Evolutionary conservation across 2,888 invertebrate genomes (phyloP).

Genomic region (Uropetala carovei): DNA sequence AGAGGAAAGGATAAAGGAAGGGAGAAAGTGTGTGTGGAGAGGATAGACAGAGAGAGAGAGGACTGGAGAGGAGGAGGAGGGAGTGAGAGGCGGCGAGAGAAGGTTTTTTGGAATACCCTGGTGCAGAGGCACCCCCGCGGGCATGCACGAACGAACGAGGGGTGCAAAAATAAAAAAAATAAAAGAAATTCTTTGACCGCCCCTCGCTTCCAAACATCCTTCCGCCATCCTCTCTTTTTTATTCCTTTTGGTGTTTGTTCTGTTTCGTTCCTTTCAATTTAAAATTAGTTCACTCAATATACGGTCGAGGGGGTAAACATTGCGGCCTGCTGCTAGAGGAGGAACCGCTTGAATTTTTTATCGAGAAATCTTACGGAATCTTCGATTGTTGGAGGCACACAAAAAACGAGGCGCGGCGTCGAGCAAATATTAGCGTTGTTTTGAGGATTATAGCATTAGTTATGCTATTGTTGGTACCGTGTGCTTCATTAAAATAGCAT

Average conservation of each 20-base stretch:
- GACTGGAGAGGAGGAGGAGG: background rate
- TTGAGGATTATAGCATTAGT: constrained; percentile 8
- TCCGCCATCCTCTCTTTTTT: constrained; percentile 29
- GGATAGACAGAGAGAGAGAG: too few relatives aligned
- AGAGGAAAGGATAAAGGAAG: background rate
- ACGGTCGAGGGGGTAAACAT: background rate
- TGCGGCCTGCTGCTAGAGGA: background rate
- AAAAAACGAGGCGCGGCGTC: background rate
- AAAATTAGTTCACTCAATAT: constrained; percentile 56
- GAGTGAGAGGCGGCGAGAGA: background rate
- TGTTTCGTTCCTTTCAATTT: constrained; percentile 62
- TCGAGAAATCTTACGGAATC: constrained; percentile 35
- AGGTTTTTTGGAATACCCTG: background rate
- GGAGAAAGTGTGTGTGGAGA: background rate
- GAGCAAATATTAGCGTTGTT: constrained; percentile 38
- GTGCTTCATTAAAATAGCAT: constrained; percentile 1
- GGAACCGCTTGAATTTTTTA: constrained; percentile 39
- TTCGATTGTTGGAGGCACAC: background rate
- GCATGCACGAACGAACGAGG: background rate
- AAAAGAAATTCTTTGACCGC: background rate
- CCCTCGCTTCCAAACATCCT: constrained; percentile 5
- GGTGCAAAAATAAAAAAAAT: background rate
- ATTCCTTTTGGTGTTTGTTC: constrained; percentile 39
- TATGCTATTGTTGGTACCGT: background rate
- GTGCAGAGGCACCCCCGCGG: background rate